phyloP scores from a whole-genome alignment of 2,888 invertebrate genomes.

The Operophtera brumata region DNA sequence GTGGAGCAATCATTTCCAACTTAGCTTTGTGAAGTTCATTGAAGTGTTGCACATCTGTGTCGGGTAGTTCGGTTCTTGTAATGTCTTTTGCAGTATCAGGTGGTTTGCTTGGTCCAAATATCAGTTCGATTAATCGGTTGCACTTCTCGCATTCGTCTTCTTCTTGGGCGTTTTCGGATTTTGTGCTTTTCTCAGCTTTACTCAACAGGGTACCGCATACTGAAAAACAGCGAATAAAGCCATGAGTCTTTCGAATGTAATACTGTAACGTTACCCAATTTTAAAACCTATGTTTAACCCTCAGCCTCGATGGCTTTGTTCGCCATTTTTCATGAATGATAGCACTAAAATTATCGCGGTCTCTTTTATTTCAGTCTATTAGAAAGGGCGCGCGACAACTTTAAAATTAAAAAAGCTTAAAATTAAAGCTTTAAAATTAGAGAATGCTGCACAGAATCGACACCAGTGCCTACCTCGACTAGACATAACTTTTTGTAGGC shows the following conservation, averaged over 20 bases:
- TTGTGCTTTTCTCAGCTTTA: conserved; percentile 35
- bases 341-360: no score
- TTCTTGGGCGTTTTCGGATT: conserved; percentile 30
- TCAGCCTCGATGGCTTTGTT: conserved; percentile 37
- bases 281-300: neutral
- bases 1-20: no score
- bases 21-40: no score
- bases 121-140: conserved; percentile 35
- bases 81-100: conserved; percentile 7
- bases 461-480: no score
- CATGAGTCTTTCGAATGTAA: conserved; percentile 33
- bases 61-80: conserved; percentile 3
- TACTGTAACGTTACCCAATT: neutral
- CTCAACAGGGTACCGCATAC: conserved; percentile 34
- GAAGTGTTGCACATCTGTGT: neutral
- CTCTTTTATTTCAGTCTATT: no score
- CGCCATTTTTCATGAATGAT: conserved; percentile 42
- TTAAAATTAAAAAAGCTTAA: no score
- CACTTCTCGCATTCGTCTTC: conserved; percentile 32
- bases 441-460: no score
- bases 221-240: conserved; percentile 57
- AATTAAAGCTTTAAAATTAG: no score
- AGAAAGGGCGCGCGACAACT: no score
- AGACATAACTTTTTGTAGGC: no score
- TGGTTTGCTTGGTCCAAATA: conserved; percentile 31